A percentile compares a stretch with the other conserved stretches of the same genome.
These are phyloP conservation scores for Hemitrygon akajei DNA, from an alignment of 2,797 vertebrate genomes.

Conservation along the genomic window DNA sequence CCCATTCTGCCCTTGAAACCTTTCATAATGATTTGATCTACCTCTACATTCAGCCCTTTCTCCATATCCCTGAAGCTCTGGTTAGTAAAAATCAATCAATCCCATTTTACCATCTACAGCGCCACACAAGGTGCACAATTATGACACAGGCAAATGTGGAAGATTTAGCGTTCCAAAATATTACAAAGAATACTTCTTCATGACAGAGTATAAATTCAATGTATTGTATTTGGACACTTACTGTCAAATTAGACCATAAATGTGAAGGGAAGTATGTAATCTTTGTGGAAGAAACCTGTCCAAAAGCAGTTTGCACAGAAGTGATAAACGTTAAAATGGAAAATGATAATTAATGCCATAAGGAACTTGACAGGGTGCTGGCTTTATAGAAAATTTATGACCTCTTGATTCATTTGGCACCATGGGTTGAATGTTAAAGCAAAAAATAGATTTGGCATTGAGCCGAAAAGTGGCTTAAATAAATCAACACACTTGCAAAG, in stretches of 20 bases:
- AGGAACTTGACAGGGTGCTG: neutral
- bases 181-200: neutral
- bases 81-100: neutral
- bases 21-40: neutral
- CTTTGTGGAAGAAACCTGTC: neutral
- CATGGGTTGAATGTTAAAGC: neutral
- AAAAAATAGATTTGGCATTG: neutral
- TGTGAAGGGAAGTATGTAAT: neutral
- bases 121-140: neutral
- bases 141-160: neutral
- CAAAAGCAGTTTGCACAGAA: neutral
- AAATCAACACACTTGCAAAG: constrained; percentile 7
- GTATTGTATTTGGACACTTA: constrained; percentile 10
- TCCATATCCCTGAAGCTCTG: neutral
- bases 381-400: constrained; percentile 32
- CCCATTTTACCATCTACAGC: neutral
- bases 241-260: constrained; percentile 1
- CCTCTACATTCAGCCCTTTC: neutral
- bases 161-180: neutral
- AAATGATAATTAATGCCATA: constrained; percentile 12
- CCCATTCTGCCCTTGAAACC: neutral
- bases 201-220: neutral
- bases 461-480: neutral
- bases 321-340: constrained; percentile 30
- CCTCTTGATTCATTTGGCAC: neutral